Conservation (phyloP, 2,888 invertebrate species). For the Nymphalis polychloros region DNA sequence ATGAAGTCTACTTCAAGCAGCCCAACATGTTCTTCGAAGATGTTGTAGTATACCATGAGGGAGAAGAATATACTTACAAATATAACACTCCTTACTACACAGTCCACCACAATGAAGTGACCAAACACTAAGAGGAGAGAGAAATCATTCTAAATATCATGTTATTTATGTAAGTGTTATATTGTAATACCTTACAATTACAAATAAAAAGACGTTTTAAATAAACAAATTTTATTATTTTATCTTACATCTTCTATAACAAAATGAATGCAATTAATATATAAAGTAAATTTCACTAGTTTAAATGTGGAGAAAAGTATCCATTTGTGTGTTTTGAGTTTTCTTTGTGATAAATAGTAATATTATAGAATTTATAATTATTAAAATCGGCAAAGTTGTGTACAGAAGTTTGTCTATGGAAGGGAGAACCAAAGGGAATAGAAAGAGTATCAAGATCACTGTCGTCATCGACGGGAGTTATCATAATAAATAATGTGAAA, state of each 20-base stretch:
- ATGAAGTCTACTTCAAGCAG: conserved; percentile 69
- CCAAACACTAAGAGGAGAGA: conserved; percentile 49
- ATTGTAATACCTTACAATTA: conserved; percentile 15
- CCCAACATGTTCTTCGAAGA: conserved; percentile 84
- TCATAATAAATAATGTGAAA: conserved; percentile 66
- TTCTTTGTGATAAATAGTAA: conserved; percentile 61
- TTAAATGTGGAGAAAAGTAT: conserved; percentile 59
- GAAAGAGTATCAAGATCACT: conserved; percentile 42
- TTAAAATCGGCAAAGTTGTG: conserved; percentile 45
- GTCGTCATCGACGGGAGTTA: conserved; percentile 53
- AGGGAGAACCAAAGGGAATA: conserved; percentile 70
- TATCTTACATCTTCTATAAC: neutral
- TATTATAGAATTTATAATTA: conserved; percentile 68
- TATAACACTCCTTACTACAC: conserved; percentile 52
- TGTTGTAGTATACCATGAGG: conserved; percentile 78
- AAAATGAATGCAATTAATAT: neutral
- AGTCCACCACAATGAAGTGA: conserved; percentile 47
- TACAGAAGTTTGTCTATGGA: conserved; percentile 56
- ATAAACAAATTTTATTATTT: conserved; percentile 58
- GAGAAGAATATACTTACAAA: conserved; percentile 58
- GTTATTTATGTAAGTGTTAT: conserved; percentile 20
- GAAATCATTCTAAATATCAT: conserved; percentile 38
- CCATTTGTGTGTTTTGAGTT: conserved; percentile 46
- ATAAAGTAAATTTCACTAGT: conserved; percentile 41
- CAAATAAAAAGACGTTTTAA: conserved; percentile 30